These are phyloP conservation scores for Nomada ferruginata DNA, from an alignment of 2,888 invertebrate species.

Conservation along the genomic window DNA sequence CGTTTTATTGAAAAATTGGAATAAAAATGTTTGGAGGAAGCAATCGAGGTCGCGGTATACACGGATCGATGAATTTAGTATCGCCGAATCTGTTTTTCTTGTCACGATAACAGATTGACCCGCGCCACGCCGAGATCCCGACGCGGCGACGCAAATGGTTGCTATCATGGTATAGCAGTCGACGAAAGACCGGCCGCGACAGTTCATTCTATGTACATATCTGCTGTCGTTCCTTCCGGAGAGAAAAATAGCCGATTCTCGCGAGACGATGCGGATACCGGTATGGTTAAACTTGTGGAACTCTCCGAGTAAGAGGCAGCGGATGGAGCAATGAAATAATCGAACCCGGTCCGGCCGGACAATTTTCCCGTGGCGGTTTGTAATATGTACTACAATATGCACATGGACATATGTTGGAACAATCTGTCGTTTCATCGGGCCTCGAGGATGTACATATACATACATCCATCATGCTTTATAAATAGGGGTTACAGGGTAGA, in stretches of 20 bases:
- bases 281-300: slow-evolving; percentile 58
- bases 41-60: slow-evolving; percentile 18
- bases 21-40: slow-evolving; percentile 37
- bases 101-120: slow-evolving; percentile 44
- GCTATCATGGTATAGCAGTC: too few relatives aligned
- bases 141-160: neutral
- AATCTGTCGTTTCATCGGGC: too few relatives aligned
- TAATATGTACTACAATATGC: too few relatives aligned
- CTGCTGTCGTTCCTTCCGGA: slow-evolving; percentile 17
- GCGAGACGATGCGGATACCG: slow-evolving; percentile 35
- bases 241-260: slow-evolving; percentile 55
- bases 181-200: slow-evolving; percentile 49
- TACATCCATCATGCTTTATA: too few relatives aligned
- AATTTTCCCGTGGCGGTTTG: neutral
- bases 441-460: too few relatives aligned
- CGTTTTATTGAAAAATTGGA: slow-evolving; percentile 18
- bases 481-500: too few relatives aligned
- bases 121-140: slow-evolving; percentile 12
- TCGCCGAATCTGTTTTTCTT: slow-evolving; percentile 56
- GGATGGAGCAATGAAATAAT: slow-evolving; percentile 42
- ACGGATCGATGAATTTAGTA: slow-evolving; percentile 20
- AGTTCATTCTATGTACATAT: slow-evolving; percentile 41
- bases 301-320: slow-evolving; percentile 38
- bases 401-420: too few relatives aligned
- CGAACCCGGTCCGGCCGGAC: slow-evolving; percentile 3